A percentile compares a stretch with the other conserved stretches of the same genome.
Evolutionary conservation across 2,888 invertebrate species (phyloP).

Genomic region (Brenthis daphne): DNA sequence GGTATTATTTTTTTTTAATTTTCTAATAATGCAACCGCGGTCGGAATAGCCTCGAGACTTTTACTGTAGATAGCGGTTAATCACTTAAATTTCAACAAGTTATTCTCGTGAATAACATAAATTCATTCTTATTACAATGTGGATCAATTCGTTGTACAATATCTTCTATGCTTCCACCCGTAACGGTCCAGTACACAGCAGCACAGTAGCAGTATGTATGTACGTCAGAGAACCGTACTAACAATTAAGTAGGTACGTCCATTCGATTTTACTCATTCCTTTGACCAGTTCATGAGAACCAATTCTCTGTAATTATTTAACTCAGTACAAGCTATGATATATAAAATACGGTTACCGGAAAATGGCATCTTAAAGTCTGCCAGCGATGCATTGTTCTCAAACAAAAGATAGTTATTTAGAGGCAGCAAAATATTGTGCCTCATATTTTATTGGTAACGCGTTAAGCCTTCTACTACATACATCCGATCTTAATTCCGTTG

Average conservation of each 20-base stretch:
- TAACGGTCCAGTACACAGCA: conserved; percentile 45
- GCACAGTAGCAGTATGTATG: conserved; percentile 20
- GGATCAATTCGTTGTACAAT: conserved; percentile 29
- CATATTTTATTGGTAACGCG: conserved; percentile 21
- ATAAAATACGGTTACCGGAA: conserved; percentile 11
- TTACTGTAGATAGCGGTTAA: conserved; percentile 27
- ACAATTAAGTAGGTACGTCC: conserved; percentile 11
- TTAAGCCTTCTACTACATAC: conserved; percentile 28
- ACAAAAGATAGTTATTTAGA: conserved; percentile 21
- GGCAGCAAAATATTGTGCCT: neutral
- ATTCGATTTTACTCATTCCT: conserved; percentile 25
- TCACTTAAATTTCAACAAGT: conserved; percentile 27
- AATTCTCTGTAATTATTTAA: conserved; percentile 30
- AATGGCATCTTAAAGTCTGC: conserved; percentile 11
- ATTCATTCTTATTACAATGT: conserved; percentile 16
- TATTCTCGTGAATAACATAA: conserved; percentile 22
- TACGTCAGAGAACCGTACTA: conserved; percentile 10
- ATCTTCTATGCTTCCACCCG: conserved; percentile 32
- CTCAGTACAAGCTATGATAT: neutral
- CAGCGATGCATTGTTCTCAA: conserved; percentile 20
- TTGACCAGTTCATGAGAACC: conserved; percentile 21
- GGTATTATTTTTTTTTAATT: no score
- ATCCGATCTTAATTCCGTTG: conserved; percentile 27
- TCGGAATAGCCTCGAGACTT: conserved; percentile 18
- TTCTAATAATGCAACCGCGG: neutral